Percentiles rank a stretch among this genome's conserved stretches.
Evolutionary conservation across 2,113 vertebrate genomes (phyloP).

Genomic region (Esox niger): DNA sequence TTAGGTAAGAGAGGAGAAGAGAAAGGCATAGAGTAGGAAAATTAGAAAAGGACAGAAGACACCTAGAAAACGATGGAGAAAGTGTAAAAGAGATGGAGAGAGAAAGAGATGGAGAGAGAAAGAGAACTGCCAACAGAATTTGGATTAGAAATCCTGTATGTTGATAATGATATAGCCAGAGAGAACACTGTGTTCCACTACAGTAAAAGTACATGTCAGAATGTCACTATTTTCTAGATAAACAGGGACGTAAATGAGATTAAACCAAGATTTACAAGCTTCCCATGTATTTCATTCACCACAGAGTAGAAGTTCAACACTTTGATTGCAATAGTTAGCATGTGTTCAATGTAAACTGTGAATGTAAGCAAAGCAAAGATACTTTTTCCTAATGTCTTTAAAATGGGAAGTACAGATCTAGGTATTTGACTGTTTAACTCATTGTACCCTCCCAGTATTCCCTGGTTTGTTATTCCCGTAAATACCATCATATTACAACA

Average conservation of each 20-base stretch:
- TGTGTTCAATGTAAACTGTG: conserved; percentile 1
- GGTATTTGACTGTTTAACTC: background rate
- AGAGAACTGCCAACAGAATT: background rate
- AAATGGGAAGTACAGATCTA: background rate
- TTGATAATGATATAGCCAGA: background rate
- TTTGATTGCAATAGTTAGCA: conserved; percentile 7
- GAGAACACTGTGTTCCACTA: background rate
- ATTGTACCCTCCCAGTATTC: too few relatives aligned
- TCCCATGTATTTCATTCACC: background rate
- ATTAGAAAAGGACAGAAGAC: background rate
- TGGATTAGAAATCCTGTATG: background rate
- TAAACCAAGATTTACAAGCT: background rate
- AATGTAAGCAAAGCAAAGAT: background rate
- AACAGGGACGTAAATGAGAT: background rate
- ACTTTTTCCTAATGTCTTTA: background rate
- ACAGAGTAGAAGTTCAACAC: background rate
- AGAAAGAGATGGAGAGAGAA: background rate
- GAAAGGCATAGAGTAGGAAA: background rate
- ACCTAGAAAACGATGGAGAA: background rate
- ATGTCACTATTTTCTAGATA: background rate
- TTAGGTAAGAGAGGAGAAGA: too few relatives aligned
- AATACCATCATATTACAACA: too few relatives aligned
- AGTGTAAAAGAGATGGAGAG: background rate
- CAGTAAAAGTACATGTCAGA: background rate
- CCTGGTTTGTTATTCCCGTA: too few relatives aligned